These are phyloP conservation scores for Eleginops maclovinus DNA, from an alignment of 2,113 vertebrate species.

Conservation along the genomic window DNA sequence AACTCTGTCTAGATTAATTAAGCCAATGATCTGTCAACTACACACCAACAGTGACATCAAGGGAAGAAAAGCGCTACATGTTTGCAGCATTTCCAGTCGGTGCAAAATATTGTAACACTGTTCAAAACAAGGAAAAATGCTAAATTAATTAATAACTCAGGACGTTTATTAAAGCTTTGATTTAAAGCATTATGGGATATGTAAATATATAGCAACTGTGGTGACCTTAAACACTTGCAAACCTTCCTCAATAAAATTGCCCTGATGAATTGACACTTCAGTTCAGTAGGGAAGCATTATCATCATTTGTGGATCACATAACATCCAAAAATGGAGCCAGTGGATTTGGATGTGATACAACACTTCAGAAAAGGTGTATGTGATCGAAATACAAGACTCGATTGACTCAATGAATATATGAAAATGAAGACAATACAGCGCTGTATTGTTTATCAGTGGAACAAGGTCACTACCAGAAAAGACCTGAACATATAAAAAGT, in stretches of 20 bases:
- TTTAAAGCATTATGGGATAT: not conserved
- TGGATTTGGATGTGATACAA: not conserved
- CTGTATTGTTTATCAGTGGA: constrained; percentile 1
- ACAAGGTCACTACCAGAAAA: constrained; percentile 5
- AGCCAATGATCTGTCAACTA: too few relatives aligned
- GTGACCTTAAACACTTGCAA: too few relatives aligned
- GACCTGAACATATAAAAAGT: too few relatives aligned
- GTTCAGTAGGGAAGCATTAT: too few relatives aligned
- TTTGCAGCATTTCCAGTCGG: too few relatives aligned
- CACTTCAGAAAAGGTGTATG: not conserved
- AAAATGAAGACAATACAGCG: too few relatives aligned
- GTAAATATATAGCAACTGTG: not conserved
- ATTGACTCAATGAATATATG: not conserved
- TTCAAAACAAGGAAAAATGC: not conserved
- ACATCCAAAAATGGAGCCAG: not conserved
- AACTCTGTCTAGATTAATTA: too few relatives aligned
- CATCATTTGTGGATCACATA: too few relatives aligned
- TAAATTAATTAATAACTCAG: not conserved
- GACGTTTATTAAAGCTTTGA: too few relatives aligned
- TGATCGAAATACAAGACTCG: not conserved
- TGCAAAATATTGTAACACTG: not conserved
- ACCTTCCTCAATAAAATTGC: too few relatives aligned
- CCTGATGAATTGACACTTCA: not conserved
- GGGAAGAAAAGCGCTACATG: too few relatives aligned
- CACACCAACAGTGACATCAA: too few relatives aligned